Evolutionary conservation across 1,140 invertebrate species (phyloP).

Genomic region (Sesamia nonagrioides): DNA sequence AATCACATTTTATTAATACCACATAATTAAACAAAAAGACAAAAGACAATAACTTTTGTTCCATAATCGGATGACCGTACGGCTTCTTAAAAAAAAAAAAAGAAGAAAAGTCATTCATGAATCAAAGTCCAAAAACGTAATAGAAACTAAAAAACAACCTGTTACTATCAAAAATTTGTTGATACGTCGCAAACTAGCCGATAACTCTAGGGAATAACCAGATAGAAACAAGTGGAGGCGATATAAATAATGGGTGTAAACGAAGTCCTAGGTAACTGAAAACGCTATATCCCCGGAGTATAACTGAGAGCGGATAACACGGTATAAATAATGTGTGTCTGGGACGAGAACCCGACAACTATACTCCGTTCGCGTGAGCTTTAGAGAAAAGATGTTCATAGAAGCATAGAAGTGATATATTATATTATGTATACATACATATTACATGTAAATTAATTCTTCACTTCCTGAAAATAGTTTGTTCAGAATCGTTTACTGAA

Average conservation of each 20-base stretch:
- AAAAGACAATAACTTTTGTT: no score
- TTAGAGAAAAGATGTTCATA: no score
- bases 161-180: neutral
- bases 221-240: constrained; percentile 7
- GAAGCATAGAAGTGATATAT: no score
- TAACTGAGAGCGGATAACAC: neutral
- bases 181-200: neutral
- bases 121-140: constrained; percentile 1
- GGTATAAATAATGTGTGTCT: constrained; percentile 5
- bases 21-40: no score
- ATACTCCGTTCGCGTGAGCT: neutral
- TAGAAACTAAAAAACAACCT: neutral
- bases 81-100: no score
- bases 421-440: no score
- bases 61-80: no score
- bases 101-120: no score
- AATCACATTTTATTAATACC: no score
- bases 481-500: no score
- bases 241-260: constrained; percentile 11
- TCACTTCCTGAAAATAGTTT: no score
- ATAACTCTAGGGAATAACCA: neutral
- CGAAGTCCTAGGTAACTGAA: constrained; percentile 3
- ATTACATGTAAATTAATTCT: no score
- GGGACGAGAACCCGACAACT: neutral
- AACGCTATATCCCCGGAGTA: neutral